phyloP scores from a whole-genome alignment of 2,888 invertebrate genomes.

The Trachelus tabidus region DNA sequence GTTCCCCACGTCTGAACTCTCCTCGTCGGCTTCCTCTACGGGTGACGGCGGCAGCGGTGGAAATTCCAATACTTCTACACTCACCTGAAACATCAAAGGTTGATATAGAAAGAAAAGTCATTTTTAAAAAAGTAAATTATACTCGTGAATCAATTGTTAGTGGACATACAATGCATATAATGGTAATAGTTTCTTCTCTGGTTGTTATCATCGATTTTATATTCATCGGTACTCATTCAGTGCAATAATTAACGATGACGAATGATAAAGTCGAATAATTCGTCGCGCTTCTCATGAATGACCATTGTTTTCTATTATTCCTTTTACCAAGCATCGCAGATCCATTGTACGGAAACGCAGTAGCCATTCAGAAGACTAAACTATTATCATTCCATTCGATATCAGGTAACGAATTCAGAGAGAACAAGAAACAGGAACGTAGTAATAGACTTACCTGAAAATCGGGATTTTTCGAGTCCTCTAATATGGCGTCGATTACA shows the following conservation, averaged over 20 bases:
- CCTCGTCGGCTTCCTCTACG: slow-evolving; percentile 82
- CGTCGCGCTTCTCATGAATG: background rate
- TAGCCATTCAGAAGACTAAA: background rate
- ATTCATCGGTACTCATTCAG: background rate
- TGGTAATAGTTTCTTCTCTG: background rate
- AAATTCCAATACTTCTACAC: slow-evolving; percentile 77
- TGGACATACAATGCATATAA: background rate
- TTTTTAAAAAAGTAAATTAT: background rate
- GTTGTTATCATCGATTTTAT: background rate
- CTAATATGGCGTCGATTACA: slow-evolving; percentile 63
- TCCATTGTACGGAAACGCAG: background rate
- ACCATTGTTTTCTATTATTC: background rate
- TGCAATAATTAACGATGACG: background rate
- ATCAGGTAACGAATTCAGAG: background rate
- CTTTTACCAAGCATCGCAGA: background rate
- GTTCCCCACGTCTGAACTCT: slow-evolving; percentile 74
- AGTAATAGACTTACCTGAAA: slow-evolving; percentile 61
- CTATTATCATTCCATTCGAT: background rate
- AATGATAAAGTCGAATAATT: background rate
- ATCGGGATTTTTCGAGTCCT: slow-evolving; percentile 64
- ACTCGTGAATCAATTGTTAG: background rate
- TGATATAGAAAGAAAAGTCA: background rate
- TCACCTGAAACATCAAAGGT: slow-evolving; percentile 46
- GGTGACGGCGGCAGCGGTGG: slow-evolving; percentile 87
- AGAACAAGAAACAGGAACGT: background rate